phyloP scores from a whole-genome alignment of 2,888 invertebrate genomes.

The Lycophotia porphyrea region DNA sequence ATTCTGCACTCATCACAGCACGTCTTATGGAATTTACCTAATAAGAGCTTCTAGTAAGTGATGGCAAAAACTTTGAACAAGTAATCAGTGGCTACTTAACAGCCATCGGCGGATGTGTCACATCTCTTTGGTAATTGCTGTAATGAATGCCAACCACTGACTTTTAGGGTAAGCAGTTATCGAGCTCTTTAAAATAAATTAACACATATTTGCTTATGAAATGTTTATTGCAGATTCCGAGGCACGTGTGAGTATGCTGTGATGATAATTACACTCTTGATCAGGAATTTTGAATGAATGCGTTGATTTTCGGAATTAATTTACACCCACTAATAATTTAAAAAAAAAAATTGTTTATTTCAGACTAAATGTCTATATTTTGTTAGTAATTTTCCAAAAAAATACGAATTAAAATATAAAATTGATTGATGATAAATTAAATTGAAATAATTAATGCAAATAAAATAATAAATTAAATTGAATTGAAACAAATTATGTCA shows the following conservation, averaged over 20 bases:
- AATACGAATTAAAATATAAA: no score
- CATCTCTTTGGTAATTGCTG: conserved; percentile 52
- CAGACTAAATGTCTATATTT: no score
- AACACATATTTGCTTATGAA: conserved; percentile 33
- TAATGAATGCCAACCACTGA: conserved; percentile 66
- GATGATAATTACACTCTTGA: neutral
- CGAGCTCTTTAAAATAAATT: conserved; percentile 36
- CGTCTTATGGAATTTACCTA: conserved; percentile 36
- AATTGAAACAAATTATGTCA: no score
- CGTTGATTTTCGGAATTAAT: conserved; percentile 7
- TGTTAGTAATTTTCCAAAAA: no score
- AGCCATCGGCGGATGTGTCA: conserved; percentile 51
- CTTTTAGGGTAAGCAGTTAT: conserved; percentile 61
- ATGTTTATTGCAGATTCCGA: conserved; percentile 31
- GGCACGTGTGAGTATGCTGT: neutral
- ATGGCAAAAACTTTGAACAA: conserved; percentile 38
- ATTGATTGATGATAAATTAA: no score
- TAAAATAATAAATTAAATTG: no score
- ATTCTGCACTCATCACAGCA: conserved; percentile 7
- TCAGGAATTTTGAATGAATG: neutral
- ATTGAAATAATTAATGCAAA: no score
- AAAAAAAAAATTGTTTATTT: no score
- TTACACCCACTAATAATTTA: neutral
- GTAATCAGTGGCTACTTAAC: conserved; percentile 2
- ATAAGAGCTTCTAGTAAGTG: conserved; percentile 30